Conservation (phyloP, 1,140 invertebrate genomes). For the Drosophila tristis region DNA sequence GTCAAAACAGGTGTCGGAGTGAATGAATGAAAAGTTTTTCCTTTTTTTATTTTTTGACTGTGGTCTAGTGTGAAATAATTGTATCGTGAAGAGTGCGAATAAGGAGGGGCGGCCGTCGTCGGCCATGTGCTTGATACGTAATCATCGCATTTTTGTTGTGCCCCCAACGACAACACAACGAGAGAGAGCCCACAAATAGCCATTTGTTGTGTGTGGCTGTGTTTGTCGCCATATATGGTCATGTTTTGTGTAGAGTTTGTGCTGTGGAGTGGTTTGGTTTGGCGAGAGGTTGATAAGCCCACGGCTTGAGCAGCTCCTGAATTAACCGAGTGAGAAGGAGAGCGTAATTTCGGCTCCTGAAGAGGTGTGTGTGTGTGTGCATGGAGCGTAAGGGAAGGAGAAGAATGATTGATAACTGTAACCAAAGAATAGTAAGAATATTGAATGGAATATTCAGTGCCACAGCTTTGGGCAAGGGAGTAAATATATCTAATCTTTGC, state of each 20-base stretch:
- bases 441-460: no score
- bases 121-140: slow-evolving; percentile 62
- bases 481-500: no score
- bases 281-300: slow-evolving; percentile 51
- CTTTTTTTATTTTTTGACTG: slow-evolving; percentile 34
- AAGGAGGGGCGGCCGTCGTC: slow-evolving; percentile 33
- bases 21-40: slow-evolving; percentile 51
- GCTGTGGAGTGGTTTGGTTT: slow-evolving; percentile 18
- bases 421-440: no score
- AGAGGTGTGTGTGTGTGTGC: no score
- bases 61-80: slow-evolving; percentile 14
- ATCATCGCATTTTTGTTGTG: slow-evolving; percentile 41
- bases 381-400: not conserved
- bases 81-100: slow-evolving; percentile 33
- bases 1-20: slow-evolving; percentile 28
- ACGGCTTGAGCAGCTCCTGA: slow-evolving; percentile 28
- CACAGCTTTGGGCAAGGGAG: no score
- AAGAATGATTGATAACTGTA: not conserved
- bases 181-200: slow-evolving; percentile 43
- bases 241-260: slow-evolving; percentile 56
- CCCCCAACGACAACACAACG: no score
- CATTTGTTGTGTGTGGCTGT: slow-evolving; percentile 53
- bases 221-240: slow-evolving; percentile 62
- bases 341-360: slow-evolving; percentile 1
- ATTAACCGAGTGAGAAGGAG: not conserved